These are phyloP conservation scores for Brachyhypopomus occidentalis DNA, from an alignment of 2,113 vertebrate genomes.

Conservation along the genomic window DNA sequence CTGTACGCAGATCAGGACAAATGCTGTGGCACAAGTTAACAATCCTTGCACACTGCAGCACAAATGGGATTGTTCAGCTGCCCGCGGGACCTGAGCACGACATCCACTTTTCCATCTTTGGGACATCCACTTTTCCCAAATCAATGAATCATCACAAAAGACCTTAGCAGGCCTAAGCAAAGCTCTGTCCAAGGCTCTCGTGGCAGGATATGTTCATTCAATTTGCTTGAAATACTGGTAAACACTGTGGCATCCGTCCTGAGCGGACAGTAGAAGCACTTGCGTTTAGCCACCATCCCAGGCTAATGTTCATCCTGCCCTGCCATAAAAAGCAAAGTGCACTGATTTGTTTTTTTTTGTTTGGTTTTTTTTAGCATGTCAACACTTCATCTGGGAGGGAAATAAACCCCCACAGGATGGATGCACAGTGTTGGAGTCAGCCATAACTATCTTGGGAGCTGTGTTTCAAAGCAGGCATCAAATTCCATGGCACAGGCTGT, in stretches of 20 bases:
- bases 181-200: neutral
- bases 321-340: neutral
- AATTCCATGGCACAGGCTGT: constrained; percentile 44
- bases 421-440: constrained; percentile 43
- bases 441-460: constrained; percentile 34
- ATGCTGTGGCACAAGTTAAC: neutral
- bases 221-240: constrained; percentile 6
- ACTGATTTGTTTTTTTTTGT: neutral
- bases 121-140: constrained; percentile 42
- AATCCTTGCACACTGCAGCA: constrained; percentile 2
- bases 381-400: constrained; percentile 15
- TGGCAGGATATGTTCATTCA: neutral
- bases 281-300: neutral
- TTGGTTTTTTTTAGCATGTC: constrained; percentile 2
- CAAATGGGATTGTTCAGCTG: constrained; percentile 55
- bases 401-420: constrained; percentile 41
- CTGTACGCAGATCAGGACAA: neutral
- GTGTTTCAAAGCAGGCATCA: constrained; percentile 53
- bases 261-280: too few relatives aligned
- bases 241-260: neutral
- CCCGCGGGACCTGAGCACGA: constrained; percentile 50
- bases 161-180: constrained; percentile 8
- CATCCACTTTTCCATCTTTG: constrained; percentile 31
- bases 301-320: neutral
- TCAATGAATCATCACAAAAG: constrained; percentile 47